Evolutionary conservation across 2,113 vertebrate genomes (phyloP), one percentile per base, ranked within the genome.

Genomic region (Stigmatopora nigra): DNA sequence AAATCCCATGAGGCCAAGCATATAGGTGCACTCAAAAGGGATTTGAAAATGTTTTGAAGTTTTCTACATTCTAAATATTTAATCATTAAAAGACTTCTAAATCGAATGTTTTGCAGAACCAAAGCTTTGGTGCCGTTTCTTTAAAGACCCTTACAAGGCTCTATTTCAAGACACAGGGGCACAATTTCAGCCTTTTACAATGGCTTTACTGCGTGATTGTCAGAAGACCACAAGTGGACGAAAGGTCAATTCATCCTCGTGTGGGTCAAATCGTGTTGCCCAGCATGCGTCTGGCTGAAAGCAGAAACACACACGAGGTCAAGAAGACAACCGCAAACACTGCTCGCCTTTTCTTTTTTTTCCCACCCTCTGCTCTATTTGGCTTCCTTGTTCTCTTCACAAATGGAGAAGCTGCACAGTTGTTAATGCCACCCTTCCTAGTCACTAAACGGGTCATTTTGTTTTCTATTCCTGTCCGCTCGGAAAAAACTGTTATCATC

Each of bases 371-470:
- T 76, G 71, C 56, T 62, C 69, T 38, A 41, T 70, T 52, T 15
- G 20, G 49, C 65, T 51, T 62, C 60, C 6, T 11, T 47, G 59
- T 63, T 65, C 70, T 75, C 47, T 61, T 20, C 41, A 87, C 80
- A 79, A 82, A 88, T 78, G 71, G 59, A 59, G 80, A 78, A 69
- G 80, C 75, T 74, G 73, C 57, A 75, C 78, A 87, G 78, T 83
- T 82, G 88, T 56, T 89, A 83, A 84, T 71, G 36, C 84, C 68
- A 68, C 81, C 83, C 82, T 85, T 89, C 87, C 72, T 86, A 81
- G 80, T 82, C 82, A 82, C 79, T 79, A 82, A 90, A 89, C 86
- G 86, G 87, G 86, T 89, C 79, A 87, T 90, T 91, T 91, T 81
- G 71, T 87, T 88, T 87, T 87, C 87, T 90, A 86, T 89, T 91